Percentiles rank a stretch among this genome's conserved stretches.
These are phyloP conservation scores for Rhodinocichla rosea DNA, from an alignment of 2,113 vertebrate genomes.

Conservation along the genomic window DNA sequence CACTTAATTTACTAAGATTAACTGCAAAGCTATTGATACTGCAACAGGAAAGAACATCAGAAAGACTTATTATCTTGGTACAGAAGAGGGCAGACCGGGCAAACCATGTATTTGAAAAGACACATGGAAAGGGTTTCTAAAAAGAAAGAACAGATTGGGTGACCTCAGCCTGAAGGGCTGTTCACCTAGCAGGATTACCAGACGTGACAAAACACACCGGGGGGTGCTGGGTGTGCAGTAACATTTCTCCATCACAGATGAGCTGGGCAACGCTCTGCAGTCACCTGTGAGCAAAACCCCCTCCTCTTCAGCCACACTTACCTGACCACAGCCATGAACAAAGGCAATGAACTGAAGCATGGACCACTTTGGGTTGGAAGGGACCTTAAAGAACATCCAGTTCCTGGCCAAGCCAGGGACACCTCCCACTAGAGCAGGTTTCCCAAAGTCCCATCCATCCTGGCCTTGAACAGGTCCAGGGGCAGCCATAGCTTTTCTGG, in stretches of 20 bases:
- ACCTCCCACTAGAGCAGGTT: neutral
- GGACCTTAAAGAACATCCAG: neutral
- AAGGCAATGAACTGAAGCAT: neutral
- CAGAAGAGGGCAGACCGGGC: neutral
- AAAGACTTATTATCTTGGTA: neutral
- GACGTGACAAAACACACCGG: fast-evolving
- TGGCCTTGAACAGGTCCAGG: neutral
- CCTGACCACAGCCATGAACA: fast-evolving
- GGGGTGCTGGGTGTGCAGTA: neutral
- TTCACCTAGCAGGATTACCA: neutral
- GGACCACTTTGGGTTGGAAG: neutral
- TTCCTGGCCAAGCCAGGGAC: neutral
- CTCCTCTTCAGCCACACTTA: neutral
- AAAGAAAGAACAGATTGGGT: neutral
- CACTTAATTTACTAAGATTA: neutral
- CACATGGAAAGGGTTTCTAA: neutral
- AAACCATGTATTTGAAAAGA: fast-evolving
- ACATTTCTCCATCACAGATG: neutral
- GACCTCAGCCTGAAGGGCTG: neutral
- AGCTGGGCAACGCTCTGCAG: fast-evolving
- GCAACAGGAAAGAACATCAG: neutral
- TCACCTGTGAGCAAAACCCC: neutral
- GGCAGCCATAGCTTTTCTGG: neutral
- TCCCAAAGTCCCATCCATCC: neutral
- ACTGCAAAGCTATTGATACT: neutral